Base-by-base conservation (phyloP, 2,797 vertebrate species). In the Eospalax fontanierii region DNA sequence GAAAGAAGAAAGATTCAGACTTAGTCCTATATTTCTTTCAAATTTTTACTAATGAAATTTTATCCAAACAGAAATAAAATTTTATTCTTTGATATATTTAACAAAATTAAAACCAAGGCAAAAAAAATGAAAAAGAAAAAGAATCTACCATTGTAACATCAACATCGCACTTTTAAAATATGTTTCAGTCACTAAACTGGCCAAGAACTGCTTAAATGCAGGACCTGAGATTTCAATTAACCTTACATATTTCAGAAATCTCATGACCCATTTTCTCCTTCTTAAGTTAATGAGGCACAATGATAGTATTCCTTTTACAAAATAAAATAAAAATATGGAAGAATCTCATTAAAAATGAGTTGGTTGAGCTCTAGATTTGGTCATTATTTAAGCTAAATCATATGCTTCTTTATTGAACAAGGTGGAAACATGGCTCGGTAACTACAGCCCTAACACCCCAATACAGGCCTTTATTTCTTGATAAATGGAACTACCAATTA, bases 271-370 rank as follows among this genome's bases (percentile, higher is more conserved):
- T 93, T 89, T 89, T 81, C 66, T 81, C 73, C 93, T 82, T 33
- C 73, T 93, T 87, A 93, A 94, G 73, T 85, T 93, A 91, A 73
- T 66, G 61, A 89, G 83, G 21, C 38, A 84, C 28, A 90, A 91
- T 59, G 87, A 87, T 54, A 40, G 30, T 63, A 89, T 70, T 82
- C 50, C 57, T 91, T 94, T 78, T 0, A 83, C 68, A 88, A 97
- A 90, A 79, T 90, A 88, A 92, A 85, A 82, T 75, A 90, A 92
- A 92, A 93, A 85, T 87, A 79, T 73, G 30, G 26, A 88, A 95
- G 43, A 75, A 63, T 90, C 30, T 73, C 86, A 92, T 74, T 90
- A 73, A 94, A 93, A 94, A 66, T 71, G 19, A 89, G 19, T 70
- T 70, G 21, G 76, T 12, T 18, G 54, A 59, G 38, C 33, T 80